phyloP scores from a whole-genome alignment of 1,140 invertebrate genomes.

The Camponotus floridanus region DNA sequence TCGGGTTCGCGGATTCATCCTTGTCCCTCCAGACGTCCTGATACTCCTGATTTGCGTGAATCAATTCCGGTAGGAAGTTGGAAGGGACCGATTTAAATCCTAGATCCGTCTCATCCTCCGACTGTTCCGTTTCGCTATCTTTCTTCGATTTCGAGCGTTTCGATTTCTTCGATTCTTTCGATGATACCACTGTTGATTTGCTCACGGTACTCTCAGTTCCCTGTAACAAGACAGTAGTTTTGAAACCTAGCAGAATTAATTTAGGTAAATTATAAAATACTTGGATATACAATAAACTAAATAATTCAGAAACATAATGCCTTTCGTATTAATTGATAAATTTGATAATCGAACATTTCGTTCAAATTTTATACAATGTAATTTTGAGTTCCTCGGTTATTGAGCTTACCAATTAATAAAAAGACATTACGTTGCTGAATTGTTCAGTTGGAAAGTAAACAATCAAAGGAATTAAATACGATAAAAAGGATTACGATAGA shows the following conservation, averaged over 20 bases:
- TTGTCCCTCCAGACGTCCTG: conserved; percentile 93
- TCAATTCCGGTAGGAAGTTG: conserved; percentile 86
- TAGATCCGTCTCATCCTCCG: conserved; percentile 87
- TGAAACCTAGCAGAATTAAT: background rate
- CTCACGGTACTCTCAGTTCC: conserved; percentile 92
- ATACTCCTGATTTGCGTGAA: conserved; percentile 85
- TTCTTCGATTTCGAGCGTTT: conserved; percentile 87
- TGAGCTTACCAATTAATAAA: too few species aligned
- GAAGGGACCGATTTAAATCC: conserved; percentile 86
- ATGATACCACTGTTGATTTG: conserved; percentile 91
- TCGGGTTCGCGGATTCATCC: conserved; percentile 90
- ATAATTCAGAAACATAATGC: background rate
- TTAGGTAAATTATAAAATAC: background rate
- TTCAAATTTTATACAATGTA: background rate
- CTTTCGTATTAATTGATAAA: background rate
- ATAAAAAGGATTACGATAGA: background rate
- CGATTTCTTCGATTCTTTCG: conserved; percentile 92
- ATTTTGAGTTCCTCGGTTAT: background rate
- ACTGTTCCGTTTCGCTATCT: conserved; percentile 87
- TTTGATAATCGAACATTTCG: background rate
- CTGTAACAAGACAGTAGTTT: conserved; percentile 69
- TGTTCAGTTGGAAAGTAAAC: too few species aligned
- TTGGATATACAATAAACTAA: background rate
- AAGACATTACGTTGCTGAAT: too few species aligned
- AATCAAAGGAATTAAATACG: background rate